phyloP scores from a whole-genome alignment of 2,797 vertebrate genomes.

The Eospalax fontanierii region DNA sequence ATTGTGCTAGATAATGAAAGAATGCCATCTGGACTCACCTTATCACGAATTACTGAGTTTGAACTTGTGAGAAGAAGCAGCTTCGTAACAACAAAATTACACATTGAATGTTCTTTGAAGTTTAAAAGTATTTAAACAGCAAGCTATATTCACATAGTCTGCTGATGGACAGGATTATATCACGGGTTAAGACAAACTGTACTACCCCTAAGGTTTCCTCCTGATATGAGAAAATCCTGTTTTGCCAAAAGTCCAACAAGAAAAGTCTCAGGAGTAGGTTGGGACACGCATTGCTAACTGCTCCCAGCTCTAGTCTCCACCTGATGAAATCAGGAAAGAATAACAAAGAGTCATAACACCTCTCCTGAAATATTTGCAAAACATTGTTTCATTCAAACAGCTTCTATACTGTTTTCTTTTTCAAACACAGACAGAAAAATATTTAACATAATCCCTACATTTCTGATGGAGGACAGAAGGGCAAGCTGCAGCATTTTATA shows the following conservation, averaged over 20 bases:
- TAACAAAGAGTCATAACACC: too few relatives aligned
- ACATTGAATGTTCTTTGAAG: background rate
- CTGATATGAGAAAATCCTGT: background rate
- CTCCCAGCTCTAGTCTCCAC: background rate
- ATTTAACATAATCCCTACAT: background rate
- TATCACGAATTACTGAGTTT: background rate
- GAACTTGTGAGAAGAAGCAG: background rate
- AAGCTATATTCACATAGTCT: background rate
- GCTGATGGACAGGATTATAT: background rate
- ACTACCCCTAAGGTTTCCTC: background rate
- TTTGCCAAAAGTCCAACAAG: background rate
- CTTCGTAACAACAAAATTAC: background rate
- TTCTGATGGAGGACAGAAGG: background rate
- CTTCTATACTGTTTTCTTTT: background rate
- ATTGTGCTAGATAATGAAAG: background rate
- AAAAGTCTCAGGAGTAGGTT: background rate
- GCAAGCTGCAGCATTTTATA: background rate
- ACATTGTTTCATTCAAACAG: background rate
- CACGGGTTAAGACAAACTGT: background rate
- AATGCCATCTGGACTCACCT: background rate
- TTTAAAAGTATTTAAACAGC: background rate
- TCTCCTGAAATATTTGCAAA: background rate
- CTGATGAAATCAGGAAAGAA: background rate
- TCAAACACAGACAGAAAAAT: background rate
- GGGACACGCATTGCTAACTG: background rate